These are phyloP conservation scores for Trinorchestia longiramus DNA, from an alignment of 1,140 invertebrate genomes.

Conservation along the genomic window DNA sequence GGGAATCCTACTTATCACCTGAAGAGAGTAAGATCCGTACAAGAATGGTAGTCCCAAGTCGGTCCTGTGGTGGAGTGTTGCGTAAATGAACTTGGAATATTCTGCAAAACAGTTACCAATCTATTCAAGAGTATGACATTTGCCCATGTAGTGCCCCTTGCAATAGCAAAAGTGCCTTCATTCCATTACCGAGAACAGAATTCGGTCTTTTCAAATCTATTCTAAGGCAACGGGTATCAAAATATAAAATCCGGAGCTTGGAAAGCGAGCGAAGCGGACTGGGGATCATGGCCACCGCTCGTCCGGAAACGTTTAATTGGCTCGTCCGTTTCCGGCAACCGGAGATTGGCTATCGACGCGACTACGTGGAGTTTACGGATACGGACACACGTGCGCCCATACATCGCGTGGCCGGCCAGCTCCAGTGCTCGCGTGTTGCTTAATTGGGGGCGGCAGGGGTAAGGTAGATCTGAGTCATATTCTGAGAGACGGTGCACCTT, in stretches of 20 bases:
- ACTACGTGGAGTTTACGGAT: neutral
- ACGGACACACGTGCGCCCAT: neutral
- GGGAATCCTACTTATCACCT: too few relatives aligned
- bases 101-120: too few relatives aligned
- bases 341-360: slow-evolving; percentile 33
- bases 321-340: slow-evolving; percentile 21
- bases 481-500: too few relatives aligned
- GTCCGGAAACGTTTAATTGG: slow-evolving; percentile 29
- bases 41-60: too few relatives aligned
- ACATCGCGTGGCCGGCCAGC: too few relatives aligned
- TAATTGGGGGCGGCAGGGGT: neutral
- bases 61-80: too few relatives aligned
- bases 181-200: neutral
- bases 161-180: neutral
- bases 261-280: neutral
- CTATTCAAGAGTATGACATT: too few relatives aligned
- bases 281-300: neutral
- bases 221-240: neutral
- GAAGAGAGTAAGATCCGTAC: too few relatives aligned
- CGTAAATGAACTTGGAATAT: too few relatives aligned
- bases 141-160: neutral
- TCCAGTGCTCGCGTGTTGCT: neutral
- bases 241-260: slow-evolving; percentile 45
- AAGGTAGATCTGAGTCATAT: neutral
- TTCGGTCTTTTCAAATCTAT: neutral